Evolutionary conservation across 2,797 vertebrate species (phyloP), one percentile per base, ranked within the genome.

Genomic region (Pteropus rufus): DNA sequence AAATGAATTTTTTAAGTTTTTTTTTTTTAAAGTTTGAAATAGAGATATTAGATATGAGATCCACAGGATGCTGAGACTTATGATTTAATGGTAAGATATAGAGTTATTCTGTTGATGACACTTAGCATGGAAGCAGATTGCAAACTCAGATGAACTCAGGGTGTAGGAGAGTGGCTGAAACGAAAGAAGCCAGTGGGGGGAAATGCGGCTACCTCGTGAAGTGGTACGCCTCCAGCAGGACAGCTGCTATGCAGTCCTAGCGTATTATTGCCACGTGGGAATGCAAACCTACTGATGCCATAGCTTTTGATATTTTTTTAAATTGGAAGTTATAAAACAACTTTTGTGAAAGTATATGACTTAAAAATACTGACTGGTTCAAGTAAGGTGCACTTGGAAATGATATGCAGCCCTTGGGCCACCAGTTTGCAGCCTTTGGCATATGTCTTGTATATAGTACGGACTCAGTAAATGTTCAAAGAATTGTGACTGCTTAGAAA

Each of bases 181-280:
- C 10, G 46, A n/a, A 16, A 21, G 29, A 64, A 26, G 60, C 39
- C 44, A 54, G 81, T 3, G 0, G 18, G 46, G 41, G 62, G 56
- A 65, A 46, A 10, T 3, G 39, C 11, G 1, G 19, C 44, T 36
- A 4, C 8, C 8, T 14, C 16, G 14, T 64, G 52, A 83, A 31
- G 9, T 0, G 1, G 4, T 4, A 0, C 14, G 24, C 49, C 24
- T 65, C 7, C 8, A 6, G 9, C 14, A 36, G 19, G 41, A 39
- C n/a, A 18, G 34, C 49, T 9, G 2, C 31, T 19, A 0, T 31
- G 29, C 11, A 56, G 62, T 3, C 44, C 41, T 3, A 23, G 44
- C 1, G 3, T 10, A 3, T 11, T 44, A 3, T n/a, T 41, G 73
- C 56, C 46, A 3, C 3, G 10, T 12, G 19, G 69, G n/a, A 34